Base-by-base conservation (phyloP, 2,888 invertebrate genomes). In the Metellina segmentata region DNA sequence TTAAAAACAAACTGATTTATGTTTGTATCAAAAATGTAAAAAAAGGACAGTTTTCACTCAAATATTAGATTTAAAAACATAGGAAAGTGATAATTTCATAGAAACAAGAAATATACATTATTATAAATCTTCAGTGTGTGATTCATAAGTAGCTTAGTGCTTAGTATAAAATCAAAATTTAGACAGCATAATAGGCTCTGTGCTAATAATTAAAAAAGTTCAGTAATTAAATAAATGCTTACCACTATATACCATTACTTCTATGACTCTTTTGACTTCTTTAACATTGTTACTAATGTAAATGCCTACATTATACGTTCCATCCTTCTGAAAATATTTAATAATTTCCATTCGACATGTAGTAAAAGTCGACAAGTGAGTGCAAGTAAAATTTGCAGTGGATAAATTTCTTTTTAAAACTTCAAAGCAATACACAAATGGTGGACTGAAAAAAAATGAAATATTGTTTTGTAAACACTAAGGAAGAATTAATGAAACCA, bases 181-280 rank as follows among this genome's bases (percentile, higher is more conserved):
- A 34, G 34, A 34, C 4, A 34, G 34, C 34, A 4, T 2, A 34
- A 34, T 34, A 34, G 34, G 34, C 34, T 34, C 4, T 34, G 34
- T 34, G n/a, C n/a, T 34, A 34, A 34, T 34, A 34, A 34, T 34
- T 34, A 34, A 1, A 34, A 34, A 34, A 34, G 4, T 34, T 2
- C 4, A 34, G 4, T 34, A 34, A 34, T 34, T 34, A 34, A 34
- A 34, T 16, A 61, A 61, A 61, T 61, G 94, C 95, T 94, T 95
- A 98, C 98, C 97, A 96, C 98, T 97, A 95, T 98, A 98, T 94
- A 98, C 97, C 94, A 97, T 97, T 75, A 98, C 96, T 13, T 97
- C 96, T 16, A 97, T 96, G 88, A 97, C 96, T 91, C 96, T 96
- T 7, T 97, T 96, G 75, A 96, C 95, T 94, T 96, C 96, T 6